Percentiles rank a stretch among this genome's conserved stretches.
Conservation (phyloP, 2,113 vertebrate species). For the Austrofundulus limnaeus region DNA sequence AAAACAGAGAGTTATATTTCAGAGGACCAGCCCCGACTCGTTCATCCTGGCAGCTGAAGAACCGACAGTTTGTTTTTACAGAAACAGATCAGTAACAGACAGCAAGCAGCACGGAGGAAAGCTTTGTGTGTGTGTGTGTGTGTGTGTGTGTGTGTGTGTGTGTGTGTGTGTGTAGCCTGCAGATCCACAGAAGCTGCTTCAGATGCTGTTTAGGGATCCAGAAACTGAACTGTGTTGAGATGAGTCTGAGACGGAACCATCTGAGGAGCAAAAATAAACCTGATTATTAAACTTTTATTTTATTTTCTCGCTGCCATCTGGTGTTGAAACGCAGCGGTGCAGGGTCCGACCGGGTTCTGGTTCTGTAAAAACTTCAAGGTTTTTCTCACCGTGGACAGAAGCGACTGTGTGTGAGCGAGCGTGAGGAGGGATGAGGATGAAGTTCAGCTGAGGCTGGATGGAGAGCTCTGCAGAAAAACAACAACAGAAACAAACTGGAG, state of each 20-base stretch:
- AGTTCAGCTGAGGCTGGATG: conserved; percentile 94
- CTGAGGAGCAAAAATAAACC: conserved; percentile 20
- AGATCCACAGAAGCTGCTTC: conserved; percentile 57
- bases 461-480: conserved; percentile 85
- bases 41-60: conserved; percentile 44
- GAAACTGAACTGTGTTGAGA: conserved; percentile 76
- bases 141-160: conserved; percentile 17
- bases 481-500: no score
- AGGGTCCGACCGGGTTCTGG: no score
- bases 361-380: neutral
- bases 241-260: conserved; percentile 71
- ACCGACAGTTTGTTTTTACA: conserved; percentile 52
- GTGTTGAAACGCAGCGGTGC: conserved; percentile 4
- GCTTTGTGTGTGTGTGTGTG: conserved; percentile 11
- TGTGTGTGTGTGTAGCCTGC: conserved; percentile 39
- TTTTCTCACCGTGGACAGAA: conserved; percentile 81
- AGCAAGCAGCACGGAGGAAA: conserved; percentile 57
- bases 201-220: conserved; percentile 78
- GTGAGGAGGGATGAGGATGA: conserved; percentile 94
- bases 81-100: conserved; percentile 58
- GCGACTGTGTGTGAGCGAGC: conserved; percentile 90
- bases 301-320: conserved; percentile 29
- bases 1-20: conserved; percentile 53
- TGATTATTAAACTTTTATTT: no score
- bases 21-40: conserved; percentile 80